Base-by-base conservation (phyloP, 2,113 vertebrate species). In the Mirza zaza region DNA sequence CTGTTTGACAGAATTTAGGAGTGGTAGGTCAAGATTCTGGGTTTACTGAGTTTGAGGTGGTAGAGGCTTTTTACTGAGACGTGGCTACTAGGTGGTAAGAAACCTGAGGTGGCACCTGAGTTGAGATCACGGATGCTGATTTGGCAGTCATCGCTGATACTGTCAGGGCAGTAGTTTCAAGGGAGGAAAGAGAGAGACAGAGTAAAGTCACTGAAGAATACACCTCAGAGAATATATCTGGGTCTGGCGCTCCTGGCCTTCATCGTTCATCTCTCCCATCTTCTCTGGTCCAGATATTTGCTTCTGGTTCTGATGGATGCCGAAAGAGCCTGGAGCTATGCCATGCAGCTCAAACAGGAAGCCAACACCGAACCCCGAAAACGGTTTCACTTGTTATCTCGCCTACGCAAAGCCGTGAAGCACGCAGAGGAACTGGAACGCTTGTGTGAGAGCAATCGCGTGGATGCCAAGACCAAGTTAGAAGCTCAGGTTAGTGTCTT, bases 331-430 rank as follows among this genome's bases (percentile, higher is more conserved):
- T 99, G 99, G 99, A 99, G 99, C 97, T 99, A 99, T 0, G 99
- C 99, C 97, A 99, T 99, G 99, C 99, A 99, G 98, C 99, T 99
- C 97, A 99, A 99, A 88, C 99, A 99, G 98, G 99, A 99, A 91
- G 99, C 99, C 29, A 99, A 99, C 98, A 99, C 99, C 0, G 99
- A 99, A 91, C 99, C 99, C 4, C 99, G 99, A 34, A 99, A 99
- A 48, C 99, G 99, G 13, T 99, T 99, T 97, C 99, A 99, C 97
- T 92, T 99, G 96, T 96, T 99, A 48, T 99, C 99, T 3, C 99
- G 99, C 61, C 98, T 99, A 65, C 99, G 99, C 34, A 99, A 99
- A 94, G 99, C 99, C 0, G 99, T 99, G 97, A 99, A 99, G 84
- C 99, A 99, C 0, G 99, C 99, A 0, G 99, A 99, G 97, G 99